A percentile compares a stretch with the other conserved stretches of the same genome.
Evolutionary conservation across 2,888 invertebrate genomes (phyloP).

Genomic region (Scaptomyza polygonia): DNA sequence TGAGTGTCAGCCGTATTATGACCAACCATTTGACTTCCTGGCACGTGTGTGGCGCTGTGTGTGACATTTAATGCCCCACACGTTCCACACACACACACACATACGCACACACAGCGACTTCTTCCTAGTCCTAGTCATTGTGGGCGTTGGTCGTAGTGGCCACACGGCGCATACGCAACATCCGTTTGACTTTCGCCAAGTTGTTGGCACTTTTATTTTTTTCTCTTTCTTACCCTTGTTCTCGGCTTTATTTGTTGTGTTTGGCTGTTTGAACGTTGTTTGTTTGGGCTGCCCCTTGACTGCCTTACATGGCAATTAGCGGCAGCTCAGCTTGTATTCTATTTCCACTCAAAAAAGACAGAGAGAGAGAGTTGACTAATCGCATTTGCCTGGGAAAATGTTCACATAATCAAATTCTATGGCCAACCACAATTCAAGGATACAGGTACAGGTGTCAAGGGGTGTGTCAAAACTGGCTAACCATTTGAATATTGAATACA

Average conservation of each 20-base stretch:
- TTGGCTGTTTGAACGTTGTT: conserved; percentile 33
- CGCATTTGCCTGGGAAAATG: conserved; percentile 9
- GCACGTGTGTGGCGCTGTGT: conserved; percentile 67
- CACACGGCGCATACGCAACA: conserved; percentile 74
- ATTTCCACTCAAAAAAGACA: conserved; percentile 21
- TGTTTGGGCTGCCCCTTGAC: conserved; percentile 35
- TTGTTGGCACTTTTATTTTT: conserved; percentile 3
- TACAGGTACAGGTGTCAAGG: conserved; percentile 31
- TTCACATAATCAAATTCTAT: conserved; percentile 18
- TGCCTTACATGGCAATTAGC: conserved; percentile 46
- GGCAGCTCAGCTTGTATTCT: conserved; percentile 41
- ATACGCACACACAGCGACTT: not conserved
- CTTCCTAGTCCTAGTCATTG: conserved; percentile 25
- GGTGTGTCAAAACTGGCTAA: not conserved
- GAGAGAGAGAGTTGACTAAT: conserved; percentile 2
- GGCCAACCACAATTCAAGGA: conserved; percentile 17
- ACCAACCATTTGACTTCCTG: conserved; percentile 81
- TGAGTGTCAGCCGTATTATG: conserved; percentile 77
- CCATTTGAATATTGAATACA: conserved; percentile 9
- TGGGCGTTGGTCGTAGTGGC: conserved; percentile 51
- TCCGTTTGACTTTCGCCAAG: conserved; percentile 54
- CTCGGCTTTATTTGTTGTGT: conserved; percentile 20
- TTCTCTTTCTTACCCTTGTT: conserved; percentile 6
- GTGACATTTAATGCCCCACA: conserved; percentile 71
- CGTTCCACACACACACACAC: conserved; percentile 32